phyloP scores from a whole-genome alignment of 2,888 invertebrate species.

The Cephus rjabovi region DNA sequence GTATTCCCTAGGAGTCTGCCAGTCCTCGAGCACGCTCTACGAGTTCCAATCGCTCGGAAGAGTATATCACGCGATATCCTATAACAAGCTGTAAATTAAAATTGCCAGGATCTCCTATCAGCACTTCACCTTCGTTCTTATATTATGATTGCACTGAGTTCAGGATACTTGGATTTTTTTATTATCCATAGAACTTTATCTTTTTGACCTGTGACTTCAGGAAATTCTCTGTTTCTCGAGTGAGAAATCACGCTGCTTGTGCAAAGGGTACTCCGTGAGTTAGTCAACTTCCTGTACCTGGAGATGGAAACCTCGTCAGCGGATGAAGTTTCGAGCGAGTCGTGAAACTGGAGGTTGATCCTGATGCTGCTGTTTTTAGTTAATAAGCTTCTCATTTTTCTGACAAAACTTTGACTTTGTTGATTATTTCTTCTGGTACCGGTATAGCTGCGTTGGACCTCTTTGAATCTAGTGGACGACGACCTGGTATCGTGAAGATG shows the following conservation, averaged over 20 bases:
- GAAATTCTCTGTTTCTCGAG: not conserved
- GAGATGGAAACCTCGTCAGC: not conserved
- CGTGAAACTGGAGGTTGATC: not conserved
- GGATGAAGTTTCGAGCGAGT: not conserved
- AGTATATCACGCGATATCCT: not conserved
- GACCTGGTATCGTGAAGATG: too few relatives aligned
- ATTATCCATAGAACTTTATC: not conserved
- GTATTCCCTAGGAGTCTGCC: not conserved
- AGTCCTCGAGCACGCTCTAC: not conserved
- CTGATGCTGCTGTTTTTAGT: not conserved
- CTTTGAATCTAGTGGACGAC: not conserved
- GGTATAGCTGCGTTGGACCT: not conserved
- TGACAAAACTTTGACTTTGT: not conserved
- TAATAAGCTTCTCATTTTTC: not conserved
- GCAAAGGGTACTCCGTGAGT: not conserved
- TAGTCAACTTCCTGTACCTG: not conserved
- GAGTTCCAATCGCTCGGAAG: not conserved
- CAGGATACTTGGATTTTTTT: not conserved
- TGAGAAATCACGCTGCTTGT: not conserved
- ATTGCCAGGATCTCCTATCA: not conserved
- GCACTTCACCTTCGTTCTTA: not conserved
- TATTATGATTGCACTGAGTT: not conserved
- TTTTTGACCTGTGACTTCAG: not conserved
- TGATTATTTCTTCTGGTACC: not conserved
- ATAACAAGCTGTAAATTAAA: not conserved